Evolutionary conservation across 2,113 vertebrate species (phyloP).

Genomic region (Dryoscopus gambensis): DNA sequence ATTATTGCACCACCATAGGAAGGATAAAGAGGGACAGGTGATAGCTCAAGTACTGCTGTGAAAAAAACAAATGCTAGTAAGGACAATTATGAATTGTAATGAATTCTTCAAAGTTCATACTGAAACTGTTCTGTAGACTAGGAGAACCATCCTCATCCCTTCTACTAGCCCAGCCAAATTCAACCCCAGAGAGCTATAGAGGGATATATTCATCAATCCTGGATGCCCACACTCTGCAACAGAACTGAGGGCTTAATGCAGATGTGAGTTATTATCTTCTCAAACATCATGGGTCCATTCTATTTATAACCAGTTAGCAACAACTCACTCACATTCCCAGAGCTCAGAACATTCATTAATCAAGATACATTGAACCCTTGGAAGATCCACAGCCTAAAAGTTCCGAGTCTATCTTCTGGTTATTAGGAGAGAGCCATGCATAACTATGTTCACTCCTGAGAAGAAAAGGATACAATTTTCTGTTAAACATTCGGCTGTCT

Average conservation of each 20-base stretch:
- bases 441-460: not conserved
- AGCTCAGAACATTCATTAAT: not conserved
- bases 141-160: not conserved
- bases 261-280: not conserved
- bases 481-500: not conserved
- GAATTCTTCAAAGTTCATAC: not conserved
- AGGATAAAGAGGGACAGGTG: not conserved
- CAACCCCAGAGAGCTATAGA: not conserved
- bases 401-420: not conserved
- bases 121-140: not conserved
- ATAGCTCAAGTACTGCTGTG: not conserved
- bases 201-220: not conserved
- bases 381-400: not conserved
- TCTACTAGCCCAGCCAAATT: not conserved
- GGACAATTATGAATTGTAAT: not conserved
- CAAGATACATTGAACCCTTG: not conserved
- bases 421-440: not conserved
- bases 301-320: not conserved
- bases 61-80: fast-evolving
- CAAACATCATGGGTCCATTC: not conserved
- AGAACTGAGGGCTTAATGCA: not conserved
- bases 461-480: not conserved
- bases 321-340: not conserved
- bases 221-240: not conserved
- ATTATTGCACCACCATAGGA: not conserved